Evolutionary conservation across 1,140 invertebrate genomes (phyloP).

Genomic region (Telenomus remus): DNA sequence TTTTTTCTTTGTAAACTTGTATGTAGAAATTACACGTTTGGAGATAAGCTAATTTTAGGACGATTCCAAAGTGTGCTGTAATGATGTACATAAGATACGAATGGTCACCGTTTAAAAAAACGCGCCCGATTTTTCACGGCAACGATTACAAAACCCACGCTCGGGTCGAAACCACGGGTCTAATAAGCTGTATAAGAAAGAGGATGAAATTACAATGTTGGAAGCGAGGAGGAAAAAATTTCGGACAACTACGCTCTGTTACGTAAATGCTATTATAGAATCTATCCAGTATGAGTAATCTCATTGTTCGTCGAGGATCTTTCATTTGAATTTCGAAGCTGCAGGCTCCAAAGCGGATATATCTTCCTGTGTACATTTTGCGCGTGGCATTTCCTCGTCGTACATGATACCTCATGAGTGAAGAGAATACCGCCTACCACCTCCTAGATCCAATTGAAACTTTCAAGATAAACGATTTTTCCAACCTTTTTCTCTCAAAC

Average conservation of each 20-base stretch:
- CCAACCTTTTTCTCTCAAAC: too few relatives aligned
- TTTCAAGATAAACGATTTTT: background rate
- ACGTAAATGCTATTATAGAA: conserved; percentile 50
- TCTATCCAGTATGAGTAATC: conserved; percentile 28
- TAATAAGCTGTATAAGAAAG: background rate
- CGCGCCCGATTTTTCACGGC: conserved; percentile 19
- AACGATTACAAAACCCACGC: conserved; percentile 30
- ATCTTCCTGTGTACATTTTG: conserved; percentile 37
- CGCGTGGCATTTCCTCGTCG: conserved; percentile 50
- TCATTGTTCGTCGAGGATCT: conserved; percentile 41
- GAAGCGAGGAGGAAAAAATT: conserved; percentile 11
- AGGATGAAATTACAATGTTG: conserved; percentile 42
- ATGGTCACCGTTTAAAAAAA: too few relatives aligned
- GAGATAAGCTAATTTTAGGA: too few relatives aligned
- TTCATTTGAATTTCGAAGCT: conserved; percentile 49
- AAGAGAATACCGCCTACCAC: conserved; percentile 45
- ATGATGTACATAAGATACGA: too few relatives aligned
- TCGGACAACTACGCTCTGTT: conserved; percentile 33
- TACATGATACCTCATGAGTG: conserved; percentile 41
- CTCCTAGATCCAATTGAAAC: conserved; percentile 25
- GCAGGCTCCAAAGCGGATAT: conserved; percentile 22
- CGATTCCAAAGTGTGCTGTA: too few relatives aligned
- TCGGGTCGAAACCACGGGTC: conserved; percentile 17
- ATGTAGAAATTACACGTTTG: too few relatives aligned
- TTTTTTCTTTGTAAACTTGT: too few relatives aligned